Percentiles rank a stretch among this genome's conserved stretches.
These are phyloP conservation scores for Holacanthella duospinosa DNA, from an alignment of 2,888 invertebrate genomes.

Conservation along the genomic window DNA sequence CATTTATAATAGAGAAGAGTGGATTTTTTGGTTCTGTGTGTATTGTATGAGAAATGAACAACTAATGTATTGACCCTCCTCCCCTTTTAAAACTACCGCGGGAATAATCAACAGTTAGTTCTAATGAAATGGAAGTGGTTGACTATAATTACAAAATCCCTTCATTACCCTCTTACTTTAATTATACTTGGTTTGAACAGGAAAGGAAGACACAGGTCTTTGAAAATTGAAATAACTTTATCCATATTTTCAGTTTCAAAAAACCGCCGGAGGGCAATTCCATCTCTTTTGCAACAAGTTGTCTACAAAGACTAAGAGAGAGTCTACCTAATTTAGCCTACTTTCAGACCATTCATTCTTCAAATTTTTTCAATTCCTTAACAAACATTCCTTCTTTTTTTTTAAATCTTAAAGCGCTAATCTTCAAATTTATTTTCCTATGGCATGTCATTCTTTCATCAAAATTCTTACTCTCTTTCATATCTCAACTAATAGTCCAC, in stretches of 20 bases:
- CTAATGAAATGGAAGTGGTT: not conserved
- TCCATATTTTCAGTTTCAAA: not conserved
- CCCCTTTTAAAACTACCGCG: no score
- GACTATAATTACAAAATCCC: not conserved
- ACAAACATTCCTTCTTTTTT: no score
- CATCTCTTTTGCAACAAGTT: not conserved
- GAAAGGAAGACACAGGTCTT: not conserved
- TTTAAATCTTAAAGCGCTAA: no score
- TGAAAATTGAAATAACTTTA: not conserved
- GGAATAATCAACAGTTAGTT: not conserved
- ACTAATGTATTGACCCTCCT: not conserved
- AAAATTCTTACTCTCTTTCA: no score
- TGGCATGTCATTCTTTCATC: no score
- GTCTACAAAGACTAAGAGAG: no score
- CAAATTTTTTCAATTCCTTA: no score
- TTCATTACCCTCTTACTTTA: not conserved
- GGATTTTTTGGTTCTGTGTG: not conserved
- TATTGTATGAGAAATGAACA: not conserved
- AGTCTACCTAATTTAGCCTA: no score
- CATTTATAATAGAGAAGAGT: not conserved
- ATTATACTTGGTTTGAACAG: not conserved
- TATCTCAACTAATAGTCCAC: no score
- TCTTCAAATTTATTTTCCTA: no score
- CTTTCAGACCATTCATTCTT: no score
- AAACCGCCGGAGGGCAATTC: not conserved